These are phyloP conservation scores for Drosophila basisetae DNA, from an alignment of 2,888 invertebrate genomes.

Conservation along the genomic window DNA sequence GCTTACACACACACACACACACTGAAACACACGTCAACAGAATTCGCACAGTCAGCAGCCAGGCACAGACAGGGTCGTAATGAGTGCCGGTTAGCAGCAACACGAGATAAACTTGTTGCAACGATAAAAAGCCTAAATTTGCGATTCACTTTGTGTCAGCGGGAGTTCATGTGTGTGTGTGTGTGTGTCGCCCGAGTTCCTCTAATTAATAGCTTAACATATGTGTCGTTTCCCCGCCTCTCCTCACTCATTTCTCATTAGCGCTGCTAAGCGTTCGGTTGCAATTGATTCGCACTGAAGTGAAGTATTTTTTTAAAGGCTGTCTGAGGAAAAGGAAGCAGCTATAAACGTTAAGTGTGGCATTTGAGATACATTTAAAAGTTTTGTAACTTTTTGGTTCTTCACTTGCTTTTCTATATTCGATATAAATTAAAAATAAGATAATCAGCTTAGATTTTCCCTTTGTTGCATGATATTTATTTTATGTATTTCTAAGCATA, in stretches of 20 bases:
- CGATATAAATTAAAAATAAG: neutral
- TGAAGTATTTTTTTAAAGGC: conserved; percentile 1
- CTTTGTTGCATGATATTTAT: neutral
- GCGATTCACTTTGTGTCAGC: conserved; percentile 47
- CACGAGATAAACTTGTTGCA: conserved; percentile 77
- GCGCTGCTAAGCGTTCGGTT: conserved; percentile 23
- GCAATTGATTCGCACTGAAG: conserved; percentile 76
- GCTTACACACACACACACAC: conserved; percentile 25
- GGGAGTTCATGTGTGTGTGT: conserved; percentile 3
- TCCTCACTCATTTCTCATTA: neutral
- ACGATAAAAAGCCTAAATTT: conserved; percentile 76
- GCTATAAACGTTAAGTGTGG: conserved; percentile 6
- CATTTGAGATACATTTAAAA: conserved; percentile 10
- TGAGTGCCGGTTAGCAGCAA: conserved; percentile 72
- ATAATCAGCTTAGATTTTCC: neutral
- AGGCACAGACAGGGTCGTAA: conserved; percentile 51
- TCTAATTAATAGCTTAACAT: conserved; percentile 72
- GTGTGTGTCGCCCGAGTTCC: conserved; percentile 30
- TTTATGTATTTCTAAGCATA: neutral
- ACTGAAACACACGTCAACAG: conserved; percentile 9
- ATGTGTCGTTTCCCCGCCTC: conserved; percentile 26
- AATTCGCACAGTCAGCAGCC: conserved; percentile 51
- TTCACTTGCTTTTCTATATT: neutral
- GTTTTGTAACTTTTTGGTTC: neutral
- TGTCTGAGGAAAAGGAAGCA: neutral